Base-by-base conservation (phyloP, 2,113 vertebrate genomes). In the Leptobrachium ailaonicum region DNA sequence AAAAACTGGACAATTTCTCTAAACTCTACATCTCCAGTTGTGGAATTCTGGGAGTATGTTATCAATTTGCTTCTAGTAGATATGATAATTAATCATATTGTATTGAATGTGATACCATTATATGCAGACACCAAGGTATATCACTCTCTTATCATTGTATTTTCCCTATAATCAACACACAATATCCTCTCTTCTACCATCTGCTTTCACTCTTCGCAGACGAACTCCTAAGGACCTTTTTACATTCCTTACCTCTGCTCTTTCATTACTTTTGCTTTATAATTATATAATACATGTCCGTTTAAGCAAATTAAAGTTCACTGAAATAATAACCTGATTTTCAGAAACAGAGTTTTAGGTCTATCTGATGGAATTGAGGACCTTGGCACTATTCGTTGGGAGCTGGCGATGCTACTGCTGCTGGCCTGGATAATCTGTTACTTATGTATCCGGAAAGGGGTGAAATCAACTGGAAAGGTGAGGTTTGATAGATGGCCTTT, bases 21-120 rank as follows among this genome's bases (percentile, higher is more conserved):
- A 41, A 96, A 97, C 0, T 72, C 88, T 85, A 95, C 95, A 0
- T 97, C 95, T 0, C 90, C 96, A 0, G 88, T 97, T 82, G 91
- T 92, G 76, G 96, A 98, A 86, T 98, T 98, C 87, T 97, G 96
- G 95, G 96, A 98, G 96, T 97, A 92, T 62, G 97, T 96, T 78
- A 63, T 32, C 20, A 32, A 32, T 32, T 32, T 32, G 20, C 20
- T 32, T 32, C 20, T 32, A 32, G 20, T 32, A 32, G 20, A 32
- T 32, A 32, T 32, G 20, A 32, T 32, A 32, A 32, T 32, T 32
- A 32, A 32, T 32, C 8, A 50, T 50, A 50, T 50, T 50, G 8
- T 50, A 50, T 50, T 50, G 8, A 5, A 8, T 50, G 47, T 50
- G 47, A 50, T 50, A 50, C 8, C 8, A 50, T 32, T 32, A 8